Conservation (phyloP, 2,797 vertebrate genomes). For the Enteromius viviparus region DNA sequence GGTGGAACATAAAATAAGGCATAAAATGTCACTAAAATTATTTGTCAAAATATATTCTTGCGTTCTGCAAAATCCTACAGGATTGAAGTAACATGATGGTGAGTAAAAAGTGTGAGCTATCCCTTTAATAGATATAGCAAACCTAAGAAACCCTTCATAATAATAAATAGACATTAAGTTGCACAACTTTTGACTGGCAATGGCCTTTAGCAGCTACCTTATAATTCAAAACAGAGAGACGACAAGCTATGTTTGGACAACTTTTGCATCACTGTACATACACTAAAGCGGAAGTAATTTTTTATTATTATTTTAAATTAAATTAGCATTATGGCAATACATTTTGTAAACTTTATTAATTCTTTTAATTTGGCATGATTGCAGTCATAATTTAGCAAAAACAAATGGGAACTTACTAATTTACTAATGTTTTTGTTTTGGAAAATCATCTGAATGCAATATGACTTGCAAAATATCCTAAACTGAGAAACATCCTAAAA, state of each 20-base stretch:
- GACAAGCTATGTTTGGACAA: background rate
- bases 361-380: background rate
- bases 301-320: background rate
- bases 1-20: background rate
- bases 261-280: background rate
- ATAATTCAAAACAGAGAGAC: background rate
- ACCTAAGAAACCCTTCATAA: background rate
- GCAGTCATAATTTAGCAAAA: background rate
- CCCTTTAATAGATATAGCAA: background rate
- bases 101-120: background rate
- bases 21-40: background rate
- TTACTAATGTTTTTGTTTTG: background rate
- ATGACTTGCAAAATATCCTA: conserved; percentile 8
- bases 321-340: background rate
- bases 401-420: background rate
- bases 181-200: background rate
- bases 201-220: conserved; percentile 1
- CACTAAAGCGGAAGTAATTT: background rate
- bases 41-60: background rate
- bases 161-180: background rate
- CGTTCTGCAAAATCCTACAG: background rate
- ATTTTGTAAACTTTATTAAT: background rate
- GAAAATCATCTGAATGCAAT: conserved; percentile 17
- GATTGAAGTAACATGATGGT: background rate
- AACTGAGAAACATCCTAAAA: conserved; percentile 7